These are phyloP conservation scores for Callipepla squamata DNA, from an alignment of 2,113 vertebrate genomes.

Conservation along the genomic window DNA sequence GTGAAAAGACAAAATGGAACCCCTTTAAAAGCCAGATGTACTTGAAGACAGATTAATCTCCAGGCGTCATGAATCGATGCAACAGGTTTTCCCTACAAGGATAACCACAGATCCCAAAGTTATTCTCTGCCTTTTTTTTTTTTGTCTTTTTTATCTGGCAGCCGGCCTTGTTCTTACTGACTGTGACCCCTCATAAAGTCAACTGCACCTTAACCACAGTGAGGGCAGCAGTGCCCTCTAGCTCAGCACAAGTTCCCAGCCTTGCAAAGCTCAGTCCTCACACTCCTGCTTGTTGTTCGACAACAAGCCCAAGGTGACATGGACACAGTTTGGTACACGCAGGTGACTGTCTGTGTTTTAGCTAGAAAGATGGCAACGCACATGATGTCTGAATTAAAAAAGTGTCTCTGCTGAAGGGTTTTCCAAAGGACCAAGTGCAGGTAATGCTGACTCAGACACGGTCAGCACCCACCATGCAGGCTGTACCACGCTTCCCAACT, in stretches of 20 bases:
- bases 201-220: not conserved
- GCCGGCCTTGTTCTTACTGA: conserved; percentile 22
- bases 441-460: not conserved
- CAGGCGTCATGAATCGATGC: conserved; percentile 10
- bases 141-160: not conserved
- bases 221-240: accelerated
- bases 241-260: not conserved
- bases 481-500: not conserved
- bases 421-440: not conserved
- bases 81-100: not conserved
- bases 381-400: not conserved
- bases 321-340: not conserved
- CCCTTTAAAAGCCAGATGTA: conserved; percentile 3
- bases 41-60: conserved; percentile 27
- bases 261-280: not conserved
- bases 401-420: not conserved
- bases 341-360: not conserved
- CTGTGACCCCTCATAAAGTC: not conserved
- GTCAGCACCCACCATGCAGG: not conserved
- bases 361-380: not conserved
- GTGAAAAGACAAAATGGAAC: not conserved
- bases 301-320: accelerated
- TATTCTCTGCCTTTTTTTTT: not conserved
- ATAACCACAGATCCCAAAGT: not conserved
- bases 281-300: not conserved